Evolutionary conservation across 2,113 vertebrate genomes (phyloP).

Genomic region (Candoia aspera): DNA sequence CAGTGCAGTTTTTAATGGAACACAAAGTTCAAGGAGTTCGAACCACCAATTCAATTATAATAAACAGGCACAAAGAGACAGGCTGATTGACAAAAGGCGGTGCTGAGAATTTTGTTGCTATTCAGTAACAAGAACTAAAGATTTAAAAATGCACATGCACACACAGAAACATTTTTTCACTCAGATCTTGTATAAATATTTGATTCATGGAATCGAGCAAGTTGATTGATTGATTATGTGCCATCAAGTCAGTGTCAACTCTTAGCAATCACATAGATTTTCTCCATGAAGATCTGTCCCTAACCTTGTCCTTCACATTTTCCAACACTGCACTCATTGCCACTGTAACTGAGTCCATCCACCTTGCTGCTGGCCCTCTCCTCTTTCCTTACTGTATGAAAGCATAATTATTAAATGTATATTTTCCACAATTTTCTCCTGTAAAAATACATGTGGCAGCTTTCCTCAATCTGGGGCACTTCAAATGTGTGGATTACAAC

Average conservation of each 20-base stretch:
- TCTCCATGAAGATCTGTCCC: neutral
- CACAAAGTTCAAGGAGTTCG: slow-evolving; percentile 62
- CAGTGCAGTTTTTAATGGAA: slow-evolving; percentile 61
- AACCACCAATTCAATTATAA: slow-evolving; percentile 60
- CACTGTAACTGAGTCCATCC: neutral
- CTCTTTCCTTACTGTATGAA: neutral
- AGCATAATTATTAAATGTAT: neutral
- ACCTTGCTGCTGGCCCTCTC: neutral
- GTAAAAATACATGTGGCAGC: no score
- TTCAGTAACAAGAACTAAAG: slow-evolving; percentile 19
- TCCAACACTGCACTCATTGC: neutral
- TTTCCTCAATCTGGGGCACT: no score
- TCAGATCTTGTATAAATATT: slow-evolving; percentile 25
- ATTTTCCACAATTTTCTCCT: no score
- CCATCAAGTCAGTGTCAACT: neutral
- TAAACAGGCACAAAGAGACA: slow-evolving; percentile 35
- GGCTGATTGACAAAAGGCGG: neutral
- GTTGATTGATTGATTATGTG: neutral
- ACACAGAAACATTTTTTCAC: neutral
- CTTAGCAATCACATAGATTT: neutral
- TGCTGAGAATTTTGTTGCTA: slow-evolving; percentile 37
- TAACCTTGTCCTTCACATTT: neutral
- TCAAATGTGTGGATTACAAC: no score
- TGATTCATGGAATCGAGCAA: slow-evolving; percentile 31
- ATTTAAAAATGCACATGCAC: neutral